A percentile compares a stretch with the other conserved stretches of the same genome.
phyloP scores from a whole-genome alignment of 2,113 vertebrate species.

The Lonchura striata region DNA sequence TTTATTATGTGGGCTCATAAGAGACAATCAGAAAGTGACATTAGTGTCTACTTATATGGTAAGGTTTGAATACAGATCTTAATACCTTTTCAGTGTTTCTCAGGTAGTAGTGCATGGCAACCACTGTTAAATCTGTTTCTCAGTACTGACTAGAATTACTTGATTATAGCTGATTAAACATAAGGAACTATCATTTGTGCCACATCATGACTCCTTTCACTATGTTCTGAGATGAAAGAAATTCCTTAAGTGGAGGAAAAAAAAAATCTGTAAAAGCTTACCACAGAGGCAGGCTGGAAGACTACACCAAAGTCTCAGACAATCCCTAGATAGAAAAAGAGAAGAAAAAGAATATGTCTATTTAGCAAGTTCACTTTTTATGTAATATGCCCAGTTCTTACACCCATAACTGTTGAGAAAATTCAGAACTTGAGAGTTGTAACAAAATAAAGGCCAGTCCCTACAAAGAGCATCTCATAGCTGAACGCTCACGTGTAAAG shows the following conservation, averaged over 20 bases:
- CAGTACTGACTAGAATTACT: background rate
- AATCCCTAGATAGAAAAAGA: background rate
- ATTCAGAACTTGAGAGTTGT: background rate
- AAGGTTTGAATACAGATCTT: background rate
- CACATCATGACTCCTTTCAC: background rate
- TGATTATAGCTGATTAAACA: background rate
- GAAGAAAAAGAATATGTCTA: background rate
- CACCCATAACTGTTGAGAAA: background rate
- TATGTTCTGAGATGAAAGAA: background rate
- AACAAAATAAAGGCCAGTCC: background rate
- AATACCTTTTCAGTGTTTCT: background rate
- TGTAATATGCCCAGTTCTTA: background rate
- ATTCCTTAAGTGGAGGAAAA: background rate
- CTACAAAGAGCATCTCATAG: background rate
- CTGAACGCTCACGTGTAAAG: background rate
- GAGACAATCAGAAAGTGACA: background rate
- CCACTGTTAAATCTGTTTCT: background rate
- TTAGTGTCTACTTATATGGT: background rate
- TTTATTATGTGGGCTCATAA: background rate
- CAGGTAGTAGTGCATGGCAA: fast-evolving
- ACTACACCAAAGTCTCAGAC: background rate
- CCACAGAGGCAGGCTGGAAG: background rate
- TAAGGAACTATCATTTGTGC: background rate
- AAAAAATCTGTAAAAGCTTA: background rate
- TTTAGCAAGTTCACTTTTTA: background rate